These are phyloP conservation scores for Micrastur ruficollis DNA, from an alignment of 2,797 vertebrate species.

Conservation along the genomic window DNA sequence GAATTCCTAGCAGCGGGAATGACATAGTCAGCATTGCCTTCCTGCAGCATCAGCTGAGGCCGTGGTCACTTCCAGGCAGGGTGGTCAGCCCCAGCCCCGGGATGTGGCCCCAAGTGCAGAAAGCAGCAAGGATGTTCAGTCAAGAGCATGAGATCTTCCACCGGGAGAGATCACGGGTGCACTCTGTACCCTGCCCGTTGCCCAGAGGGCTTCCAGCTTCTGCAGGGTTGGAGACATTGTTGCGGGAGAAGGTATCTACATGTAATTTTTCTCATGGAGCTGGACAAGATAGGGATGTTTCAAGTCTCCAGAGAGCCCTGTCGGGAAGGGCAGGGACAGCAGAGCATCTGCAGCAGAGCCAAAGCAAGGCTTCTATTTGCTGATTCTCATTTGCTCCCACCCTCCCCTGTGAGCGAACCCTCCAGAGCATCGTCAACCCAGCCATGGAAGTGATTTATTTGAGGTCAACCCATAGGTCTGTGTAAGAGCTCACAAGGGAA, in stretches of 20 bases:
- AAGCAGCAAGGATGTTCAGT: not conserved
- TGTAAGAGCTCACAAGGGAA: not conserved
- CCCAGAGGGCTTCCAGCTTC: not conserved
- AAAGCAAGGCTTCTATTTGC: not conserved
- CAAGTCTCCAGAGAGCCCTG: not conserved
- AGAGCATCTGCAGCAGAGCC: not conserved
- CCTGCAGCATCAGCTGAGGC: not conserved
- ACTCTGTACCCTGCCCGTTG: not conserved
- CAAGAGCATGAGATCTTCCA: not conserved
- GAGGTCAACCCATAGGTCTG: not conserved
- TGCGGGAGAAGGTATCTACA: not conserved
- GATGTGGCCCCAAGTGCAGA: not conserved
- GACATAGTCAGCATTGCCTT: not conserved
- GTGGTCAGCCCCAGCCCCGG: not conserved
- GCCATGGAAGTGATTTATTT: not conserved
- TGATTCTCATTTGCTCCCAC: not conserved
- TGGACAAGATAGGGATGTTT: not conserved
- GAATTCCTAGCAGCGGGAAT: not conserved
- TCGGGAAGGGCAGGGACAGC: not conserved
- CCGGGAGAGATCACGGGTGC: fast-evolving
- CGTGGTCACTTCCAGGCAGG: not conserved
- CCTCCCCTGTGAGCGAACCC: not conserved
- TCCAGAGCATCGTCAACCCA: not conserved
- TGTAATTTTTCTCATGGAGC: not conserved
- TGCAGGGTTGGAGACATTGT: not conserved